Evolutionary conservation across 2,797 vertebrate species (phyloP).

Genomic region (Carcharodon carcharias): DNA sequence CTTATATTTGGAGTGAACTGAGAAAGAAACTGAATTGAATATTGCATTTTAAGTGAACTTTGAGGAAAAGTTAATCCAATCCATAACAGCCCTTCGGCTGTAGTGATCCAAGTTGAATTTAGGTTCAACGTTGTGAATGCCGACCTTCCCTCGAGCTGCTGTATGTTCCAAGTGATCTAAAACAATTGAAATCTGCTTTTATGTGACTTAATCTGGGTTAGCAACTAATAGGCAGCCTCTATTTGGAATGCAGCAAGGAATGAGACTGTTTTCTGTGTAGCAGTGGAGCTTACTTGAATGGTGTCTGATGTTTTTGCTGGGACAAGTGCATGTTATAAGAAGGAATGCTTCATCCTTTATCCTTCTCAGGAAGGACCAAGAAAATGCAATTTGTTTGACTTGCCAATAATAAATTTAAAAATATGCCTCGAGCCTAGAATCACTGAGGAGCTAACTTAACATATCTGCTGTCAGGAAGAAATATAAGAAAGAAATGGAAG

Average conservation of each 20-base stretch:
- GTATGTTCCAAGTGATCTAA: neutral
- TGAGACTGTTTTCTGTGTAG: neutral
- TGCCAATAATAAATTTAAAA: neutral
- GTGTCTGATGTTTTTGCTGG: neutral
- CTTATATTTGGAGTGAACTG: neutral
- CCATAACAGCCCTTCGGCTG: neutral
- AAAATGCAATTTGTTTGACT: neutral
- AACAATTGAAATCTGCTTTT: neutral
- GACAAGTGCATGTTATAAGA: neutral
- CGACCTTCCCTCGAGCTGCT: neutral
- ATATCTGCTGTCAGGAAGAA: neutral
- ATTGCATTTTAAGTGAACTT: neutral
- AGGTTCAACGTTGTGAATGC: too few species aligned
- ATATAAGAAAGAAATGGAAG: constrained; percentile 7
- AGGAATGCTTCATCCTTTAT: neutral
- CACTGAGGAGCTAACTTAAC: neutral
- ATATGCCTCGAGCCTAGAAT: neutral
- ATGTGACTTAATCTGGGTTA: neutral
- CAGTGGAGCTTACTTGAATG: neutral
- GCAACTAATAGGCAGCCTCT: neutral
- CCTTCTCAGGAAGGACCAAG: neutral
- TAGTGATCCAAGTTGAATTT: neutral
- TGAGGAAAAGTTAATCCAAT: neutral
- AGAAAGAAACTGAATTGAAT: neutral
- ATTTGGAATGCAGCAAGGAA: neutral